Evolutionary conservation across 1,140 invertebrate species (phyloP).

Genomic region (Notospermus geniculatus): DNA sequence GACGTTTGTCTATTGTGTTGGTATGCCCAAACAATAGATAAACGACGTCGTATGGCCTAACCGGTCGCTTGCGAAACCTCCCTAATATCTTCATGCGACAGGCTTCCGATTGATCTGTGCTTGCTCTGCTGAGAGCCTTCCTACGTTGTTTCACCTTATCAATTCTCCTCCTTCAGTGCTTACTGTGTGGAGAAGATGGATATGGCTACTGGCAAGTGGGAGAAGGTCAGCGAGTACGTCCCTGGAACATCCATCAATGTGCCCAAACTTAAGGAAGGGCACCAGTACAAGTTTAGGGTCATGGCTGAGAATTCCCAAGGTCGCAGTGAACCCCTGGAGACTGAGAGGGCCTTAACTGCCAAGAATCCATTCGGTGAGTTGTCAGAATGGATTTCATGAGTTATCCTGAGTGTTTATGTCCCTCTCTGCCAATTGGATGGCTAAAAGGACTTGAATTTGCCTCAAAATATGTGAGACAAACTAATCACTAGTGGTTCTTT

Average conservation of each 20-base stretch:
- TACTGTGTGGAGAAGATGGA: conserved; percentile 96
- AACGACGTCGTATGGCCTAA: too few relatives aligned
- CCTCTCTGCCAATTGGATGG: too few relatives aligned
- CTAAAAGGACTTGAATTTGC: too few relatives aligned
- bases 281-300: conserved; percentile 93
- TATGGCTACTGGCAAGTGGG: conserved; percentile 87
- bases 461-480: too few relatives aligned
- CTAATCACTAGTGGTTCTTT: too few relatives aligned
- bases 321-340: conserved; percentile 83
- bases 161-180: conserved; percentile 84
- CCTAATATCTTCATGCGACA: background rate
- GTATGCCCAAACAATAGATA: too few relatives aligned
- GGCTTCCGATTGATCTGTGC: background rate
- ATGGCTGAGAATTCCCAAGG: conserved; percentile 92
- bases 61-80: too few relatives aligned
- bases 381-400: background rate
- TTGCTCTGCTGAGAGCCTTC: background rate
- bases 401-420: too few relatives aligned
- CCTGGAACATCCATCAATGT: conserved; percentile 49
- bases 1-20: too few relatives aligned
- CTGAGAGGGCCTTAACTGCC: conserved; percentile 82
- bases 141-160: too few relatives aligned
- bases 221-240: conserved; percentile 70
- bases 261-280: conserved; percentile 75
- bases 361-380: conserved; percentile 91